Base-by-base conservation (phyloP, 2,113 vertebrate genomes). In the Jacana jacana region DNA sequence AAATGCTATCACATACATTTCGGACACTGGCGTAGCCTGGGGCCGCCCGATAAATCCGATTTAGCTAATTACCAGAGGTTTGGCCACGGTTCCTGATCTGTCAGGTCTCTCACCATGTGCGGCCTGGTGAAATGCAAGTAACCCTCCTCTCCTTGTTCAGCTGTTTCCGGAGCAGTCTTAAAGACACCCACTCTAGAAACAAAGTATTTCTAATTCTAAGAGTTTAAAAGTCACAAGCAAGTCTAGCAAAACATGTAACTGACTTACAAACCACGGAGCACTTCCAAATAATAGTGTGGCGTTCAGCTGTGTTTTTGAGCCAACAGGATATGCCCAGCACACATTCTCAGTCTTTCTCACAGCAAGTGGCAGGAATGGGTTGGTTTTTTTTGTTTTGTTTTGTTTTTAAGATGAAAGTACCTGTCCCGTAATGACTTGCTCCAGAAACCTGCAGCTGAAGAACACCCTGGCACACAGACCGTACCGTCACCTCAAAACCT, bases 241-340 rank as follows among this genome's bases (percentile, higher is more conserved):
- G 11, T 10, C 78, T 79, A 15, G 52, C 31, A 80, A 69, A 92
- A 40, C 75, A 52, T 0, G 23, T 22, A 91, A 86, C 68, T 4
- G 39, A 42, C 37, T 80, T 31, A 6, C n/a, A 88, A 89, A 51
- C 17, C 40, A 61, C 63, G 0, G 6, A 49, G 52, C 9, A 8
- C 73, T 39, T 37, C 5, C 5, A 49, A 64, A 57, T 11, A 37
- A 68, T 7, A 25, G 24, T 2, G 33, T 16, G 37, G n/a, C n/a
- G 15, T 15, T 58, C 8, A 4, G 5, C 31, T 70, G 35, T 39
- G 17, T 27, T 68, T 85, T 72, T 0, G 0, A 55, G 55, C 8
- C 66, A 8, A 11, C 17, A 4, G 52, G 16, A 9, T 35, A 57
- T 1, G 0, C 33, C 18, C 0, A 0, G 58, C 0, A 10, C 30